Base-by-base conservation (phyloP, 2,113 vertebrate genomes). In the Thryonomys swinderianus region DNA sequence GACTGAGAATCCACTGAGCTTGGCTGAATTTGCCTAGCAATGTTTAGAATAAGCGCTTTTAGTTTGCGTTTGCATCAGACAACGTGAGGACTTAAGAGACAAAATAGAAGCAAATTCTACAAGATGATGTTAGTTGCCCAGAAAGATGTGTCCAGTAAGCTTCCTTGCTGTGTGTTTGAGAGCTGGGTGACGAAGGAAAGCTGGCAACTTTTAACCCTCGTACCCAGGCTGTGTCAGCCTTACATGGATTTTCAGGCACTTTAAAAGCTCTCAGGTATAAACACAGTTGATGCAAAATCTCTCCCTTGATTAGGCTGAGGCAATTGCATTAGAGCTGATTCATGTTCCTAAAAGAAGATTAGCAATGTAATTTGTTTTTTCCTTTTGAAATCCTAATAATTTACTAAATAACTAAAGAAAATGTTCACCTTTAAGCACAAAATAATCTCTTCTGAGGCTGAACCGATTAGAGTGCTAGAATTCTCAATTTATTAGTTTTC, bases 361-460 rank as follows among this genome's bases (percentile, higher is more conserved):
- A 73, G 79, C 14, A 34, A 8, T 81, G 51, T 71, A 59, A 93
- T 34, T 85, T 67, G 55, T 23, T 88, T 90, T 53, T 42, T 7
- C 32, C 64, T 6, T 76, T 40, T 94, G 64, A 95, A 84, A 96
- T 88, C 8, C 21, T 53, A 81, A 85, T 18, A 64, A 74, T 92
- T 80, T 84, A 73, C 78, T 83, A 81, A 85, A 64, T 88, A 88
- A 64, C 30, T 79, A 69, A 76, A 42, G 86, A 90, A 32, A 76
- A 48, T 48, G 5, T 40, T 85, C 14, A 87, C 59, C 23, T 85
- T 61, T 37, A 61, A 87, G 59, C 76, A 79, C 5, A 81, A 34
- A 76, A 76, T 87, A 88, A 53, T 93, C 27, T 88, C 3, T 27
- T 83, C 32, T 62, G 71, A 88, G 53, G 25, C 13, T 61, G 4